Evolutionary conservation across 2,113 vertebrate species (phyloP).

Genomic region (Triplophysa rosa): DNA sequence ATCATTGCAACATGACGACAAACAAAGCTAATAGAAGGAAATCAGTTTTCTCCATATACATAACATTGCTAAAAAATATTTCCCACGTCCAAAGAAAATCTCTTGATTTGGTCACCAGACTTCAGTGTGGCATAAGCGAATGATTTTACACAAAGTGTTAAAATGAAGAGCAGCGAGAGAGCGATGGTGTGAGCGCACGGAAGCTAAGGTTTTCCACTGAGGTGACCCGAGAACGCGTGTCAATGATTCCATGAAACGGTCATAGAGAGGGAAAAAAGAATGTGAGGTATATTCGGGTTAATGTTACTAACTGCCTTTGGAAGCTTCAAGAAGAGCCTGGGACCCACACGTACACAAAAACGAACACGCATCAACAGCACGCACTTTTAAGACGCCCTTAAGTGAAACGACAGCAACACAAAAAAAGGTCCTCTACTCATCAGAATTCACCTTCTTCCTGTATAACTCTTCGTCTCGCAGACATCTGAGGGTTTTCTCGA

Average conservation of each 20-base stretch:
- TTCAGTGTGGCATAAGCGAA: conserved; percentile 70
- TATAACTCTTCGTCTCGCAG: conserved; percentile 42
- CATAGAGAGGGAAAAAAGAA: conserved; percentile 48
- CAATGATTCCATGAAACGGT: conserved; percentile 47
- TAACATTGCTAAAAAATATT: conserved; percentile 73
- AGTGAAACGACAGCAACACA: conserved; percentile 58
- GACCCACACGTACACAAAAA: conserved; percentile 30
- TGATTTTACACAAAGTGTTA: conserved; percentile 51
- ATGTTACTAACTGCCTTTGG: conserved; percentile 57
- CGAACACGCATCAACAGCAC: neutral
- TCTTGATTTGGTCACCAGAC: conserved; percentile 79
- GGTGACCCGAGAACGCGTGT: conserved; percentile 54
- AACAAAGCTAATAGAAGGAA: conserved; percentile 60
- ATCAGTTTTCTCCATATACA: conserved; percentile 74
- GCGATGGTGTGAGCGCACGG: conserved; percentile 57
- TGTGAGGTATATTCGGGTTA: conserved; percentile 71
- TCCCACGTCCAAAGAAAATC: conserved; percentile 72
- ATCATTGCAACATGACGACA: conserved; percentile 51
- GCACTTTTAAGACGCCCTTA: neutral
- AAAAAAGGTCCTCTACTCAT: conserved; percentile 10
- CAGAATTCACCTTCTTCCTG: conserved; percentile 6
- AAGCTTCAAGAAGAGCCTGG: conserved; percentile 46
- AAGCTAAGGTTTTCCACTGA: conserved; percentile 54
- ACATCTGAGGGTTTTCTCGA: conserved; percentile 60
- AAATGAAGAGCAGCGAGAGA: conserved; percentile 54